phyloP scores from a whole-genome alignment of 2,797 vertebrate species.

The Sus cebifrons region DNA sequence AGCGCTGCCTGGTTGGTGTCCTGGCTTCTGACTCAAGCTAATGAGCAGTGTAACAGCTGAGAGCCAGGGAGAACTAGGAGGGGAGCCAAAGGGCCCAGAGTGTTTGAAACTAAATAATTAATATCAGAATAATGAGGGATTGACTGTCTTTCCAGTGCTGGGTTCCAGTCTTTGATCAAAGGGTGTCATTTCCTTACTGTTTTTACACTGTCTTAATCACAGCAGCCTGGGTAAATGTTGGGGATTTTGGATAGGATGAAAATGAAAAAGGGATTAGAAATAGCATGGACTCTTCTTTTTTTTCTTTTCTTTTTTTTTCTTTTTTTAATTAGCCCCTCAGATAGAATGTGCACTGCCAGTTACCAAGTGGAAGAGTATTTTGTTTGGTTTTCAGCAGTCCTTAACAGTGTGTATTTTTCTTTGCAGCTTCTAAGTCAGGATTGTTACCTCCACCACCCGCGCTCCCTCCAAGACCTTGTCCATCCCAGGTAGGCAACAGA shows the following conservation, averaged over 20 bases:
- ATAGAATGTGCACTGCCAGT: slow-evolving; percentile 47
- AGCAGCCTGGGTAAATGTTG: slow-evolving; percentile 51
- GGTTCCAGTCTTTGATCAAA: slow-evolving; percentile 53
- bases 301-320: background rate
- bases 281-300: background rate
- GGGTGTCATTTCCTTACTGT: background rate
- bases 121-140: slow-evolving; percentile 24
- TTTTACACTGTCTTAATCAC: slow-evolving; percentile 38
- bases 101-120: slow-evolving; percentile 63
- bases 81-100: slow-evolving; percentile 4
- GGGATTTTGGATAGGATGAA: slow-evolving; percentile 25
- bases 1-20: background rate
- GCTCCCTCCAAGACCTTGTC: slow-evolving; percentile 95
- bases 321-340: slow-evolving; percentile 34
- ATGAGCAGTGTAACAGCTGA: background rate
- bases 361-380: background rate
- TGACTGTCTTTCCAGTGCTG: slow-evolving; percentile 18
- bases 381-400: slow-evolving; percentile 8
- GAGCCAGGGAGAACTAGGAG: background rate
- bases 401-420: slow-evolving; percentile 74
- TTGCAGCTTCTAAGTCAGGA: slow-evolving; percentile 93
- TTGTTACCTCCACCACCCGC: slow-evolving; percentile 95
- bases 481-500: slow-evolving; percentile 93
- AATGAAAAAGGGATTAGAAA: slow-evolving; percentile 54
- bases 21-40: background rate